Base-by-base conservation (phyloP, 2,797 vertebrate genomes). In the Phaenicophaeus curvirostris region DNA sequence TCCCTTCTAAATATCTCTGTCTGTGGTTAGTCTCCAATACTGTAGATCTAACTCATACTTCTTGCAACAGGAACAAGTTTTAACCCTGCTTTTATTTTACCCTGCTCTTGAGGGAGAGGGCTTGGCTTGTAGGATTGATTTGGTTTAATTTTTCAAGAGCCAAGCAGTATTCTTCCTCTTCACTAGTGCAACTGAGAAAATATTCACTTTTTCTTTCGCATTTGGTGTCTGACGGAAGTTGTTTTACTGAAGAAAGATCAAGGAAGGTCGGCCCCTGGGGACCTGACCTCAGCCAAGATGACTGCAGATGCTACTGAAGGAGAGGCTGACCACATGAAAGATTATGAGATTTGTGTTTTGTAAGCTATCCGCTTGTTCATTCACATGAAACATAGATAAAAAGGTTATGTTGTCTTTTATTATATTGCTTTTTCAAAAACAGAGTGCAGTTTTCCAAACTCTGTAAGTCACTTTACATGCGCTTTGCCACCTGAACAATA, bases 271-370 rank as follows among this genome's bases (percentile, higher is more conserved):
- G 54, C 19, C 65, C 37, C 25, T 44, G 28, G 39, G 21, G 31
- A 72, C 46, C 15, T 81, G 65, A 83, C 85, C 31, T 90, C 74
- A 23, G 74, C 31, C 61, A 54, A 80, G 80, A 87, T 85, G 80
- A 42, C 63, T 61, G 46, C 42, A 31, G 46, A 77, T 37, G 10
- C 66, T 84, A 65, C 42, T 84, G 67, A 50, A 69, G 63, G 71
- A 73, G 27, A 72, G 51, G 74, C 76, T 74, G 90, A 82, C 81
- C 74, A 72, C 74, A 86, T 85, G 65, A 91, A 90, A 85, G 67
- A 75, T 90, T 89, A 96, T 77, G 72, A 91, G 91, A 61, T 86
- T 31, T 68, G 2, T 89, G 20, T 88, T 93, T 88, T 63, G 24
- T 84, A 84, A 94, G 39, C 55, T 33, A 19, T 68, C 44, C 2